Evolutionary conservation across 1,140 invertebrate genomes (phyloP).

Genomic region (Laupala kohalensis): DNA sequence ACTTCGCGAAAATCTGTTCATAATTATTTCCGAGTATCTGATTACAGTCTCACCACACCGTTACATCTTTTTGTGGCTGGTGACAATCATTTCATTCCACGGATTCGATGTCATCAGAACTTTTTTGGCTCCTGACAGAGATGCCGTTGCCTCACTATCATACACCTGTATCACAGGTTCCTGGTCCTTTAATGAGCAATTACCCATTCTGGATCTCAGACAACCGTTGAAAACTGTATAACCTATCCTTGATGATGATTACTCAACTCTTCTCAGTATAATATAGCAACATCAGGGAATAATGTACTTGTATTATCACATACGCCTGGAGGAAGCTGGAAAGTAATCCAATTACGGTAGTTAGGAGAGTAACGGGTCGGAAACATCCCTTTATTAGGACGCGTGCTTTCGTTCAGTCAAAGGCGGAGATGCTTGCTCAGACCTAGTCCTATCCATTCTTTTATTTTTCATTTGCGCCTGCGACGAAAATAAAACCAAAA

Average conservation of each 20-base stretch:
- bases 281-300: background rate
- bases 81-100: background rate
- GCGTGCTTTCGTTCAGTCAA: background rate
- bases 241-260: background rate
- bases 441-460: too few species aligned
- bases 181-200: background rate
- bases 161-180: background rate
- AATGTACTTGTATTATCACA: background rate
- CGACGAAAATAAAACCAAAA: too few species aligned
- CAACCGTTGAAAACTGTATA: background rate
- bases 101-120: background rate
- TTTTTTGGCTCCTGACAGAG: background rate
- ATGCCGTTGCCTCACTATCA: background rate
- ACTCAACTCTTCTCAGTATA: background rate
- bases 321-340: background rate
- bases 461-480: too few species aligned
- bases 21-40: too few species aligned
- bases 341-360: background rate
- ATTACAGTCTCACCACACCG: too few species aligned
- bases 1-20: too few species aligned
- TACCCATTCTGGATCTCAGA: background rate
- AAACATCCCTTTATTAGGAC: background rate
- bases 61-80: too few species aligned
- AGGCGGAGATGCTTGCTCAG: too few species aligned
- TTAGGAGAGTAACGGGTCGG: background rate